Evolutionary conservation across 2,888 invertebrate species (phyloP).

Genomic region (Acleris sparsana): DNA sequence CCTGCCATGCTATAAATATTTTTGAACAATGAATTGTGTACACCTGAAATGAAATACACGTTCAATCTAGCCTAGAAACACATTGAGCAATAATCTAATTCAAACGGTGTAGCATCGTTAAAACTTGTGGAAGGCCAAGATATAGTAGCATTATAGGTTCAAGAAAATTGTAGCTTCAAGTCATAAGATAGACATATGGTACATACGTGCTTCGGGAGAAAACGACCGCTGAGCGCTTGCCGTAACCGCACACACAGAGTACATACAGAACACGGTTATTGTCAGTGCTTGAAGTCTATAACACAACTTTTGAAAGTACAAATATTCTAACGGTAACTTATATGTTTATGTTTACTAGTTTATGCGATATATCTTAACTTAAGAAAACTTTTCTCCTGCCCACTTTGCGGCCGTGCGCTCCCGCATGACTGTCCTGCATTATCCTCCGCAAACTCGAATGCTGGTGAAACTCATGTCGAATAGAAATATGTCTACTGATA

Average conservation of each 20-base stretch:
- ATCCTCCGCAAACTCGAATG: constrained; percentile 76
- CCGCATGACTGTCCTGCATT: constrained; percentile 69
- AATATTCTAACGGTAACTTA: constrained; percentile 9
- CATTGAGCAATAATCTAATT: constrained; percentile 57
- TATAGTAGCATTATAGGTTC: constrained; percentile 48
- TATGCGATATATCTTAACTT: constrained; percentile 37
- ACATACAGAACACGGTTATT: constrained; percentile 57
- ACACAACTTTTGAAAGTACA: constrained; percentile 17
- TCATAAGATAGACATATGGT: constrained; percentile 61
- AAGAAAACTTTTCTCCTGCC: constrained; percentile 61
- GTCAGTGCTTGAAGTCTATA: constrained; percentile 46
- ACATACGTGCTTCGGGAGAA: constrained; percentile 63
- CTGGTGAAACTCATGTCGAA: constrained; percentile 79
- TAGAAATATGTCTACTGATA: constrained; percentile 79
- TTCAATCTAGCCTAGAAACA: neutral
- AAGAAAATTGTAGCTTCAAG: constrained; percentile 57
- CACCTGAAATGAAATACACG: neutral
- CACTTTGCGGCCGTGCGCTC: constrained; percentile 56
- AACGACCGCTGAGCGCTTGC: constrained; percentile 34
- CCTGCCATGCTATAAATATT: too few species aligned
- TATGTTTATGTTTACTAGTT: constrained; percentile 4
- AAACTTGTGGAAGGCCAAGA: constrained; percentile 51
- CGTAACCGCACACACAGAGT: constrained; percentile 40
- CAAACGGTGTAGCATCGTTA: constrained; percentile 54
- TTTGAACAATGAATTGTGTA: too few species aligned